These are phyloP conservation scores for Amyelois transitella DNA, from an alignment of 1,140 invertebrate genomes.

Conservation along the genomic window DNA sequence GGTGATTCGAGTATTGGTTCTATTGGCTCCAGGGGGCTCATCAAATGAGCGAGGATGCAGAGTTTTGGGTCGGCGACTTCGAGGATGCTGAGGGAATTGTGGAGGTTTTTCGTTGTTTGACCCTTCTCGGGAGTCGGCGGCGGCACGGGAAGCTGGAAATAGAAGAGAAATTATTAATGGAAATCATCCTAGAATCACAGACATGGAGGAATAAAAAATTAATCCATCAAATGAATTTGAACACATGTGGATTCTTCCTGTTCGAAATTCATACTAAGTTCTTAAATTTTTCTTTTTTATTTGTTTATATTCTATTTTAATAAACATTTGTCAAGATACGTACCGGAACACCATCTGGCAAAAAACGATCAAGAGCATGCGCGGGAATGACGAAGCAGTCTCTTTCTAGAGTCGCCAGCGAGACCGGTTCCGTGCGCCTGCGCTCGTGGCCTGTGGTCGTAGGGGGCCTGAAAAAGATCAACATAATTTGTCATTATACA, in stretches of 20 bases:
- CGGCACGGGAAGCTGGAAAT: slow-evolving; percentile 68
- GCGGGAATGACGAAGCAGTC: slow-evolving; percentile 94
- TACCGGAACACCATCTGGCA: slow-evolving; percentile 90
- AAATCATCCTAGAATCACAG: too few relatives aligned
- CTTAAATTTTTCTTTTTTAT: too few relatives aligned
- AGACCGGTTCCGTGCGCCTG: slow-evolving; percentile 77
- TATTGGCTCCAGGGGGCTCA: slow-evolving; percentile 88
- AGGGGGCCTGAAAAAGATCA: too few relatives aligned
- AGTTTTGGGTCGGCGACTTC: slow-evolving; percentile 92
- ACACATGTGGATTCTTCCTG: too few relatives aligned
- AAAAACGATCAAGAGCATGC: slow-evolving; percentile 87
- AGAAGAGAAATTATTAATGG: slow-evolving; percentile 6
- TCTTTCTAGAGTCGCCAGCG: slow-evolving; percentile 84
- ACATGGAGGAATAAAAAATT: too few relatives aligned
- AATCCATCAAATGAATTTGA: too few relatives aligned
- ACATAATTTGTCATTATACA: too few relatives aligned
- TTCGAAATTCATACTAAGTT: too few relatives aligned
- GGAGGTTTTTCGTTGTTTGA: slow-evolving; percentile 66
- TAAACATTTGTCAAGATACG: too few relatives aligned
- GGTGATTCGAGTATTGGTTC: slow-evolving; percentile 89
- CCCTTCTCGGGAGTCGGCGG: slow-evolving; percentile 76
- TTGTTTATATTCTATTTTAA: too few relatives aligned
- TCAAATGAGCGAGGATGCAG: slow-evolving; percentile 89
- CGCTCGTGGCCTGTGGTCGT: slow-evolving; percentile 39
- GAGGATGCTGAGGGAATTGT: slow-evolving; percentile 82